Base-by-base conservation (phyloP, 2,797 vertebrate species). In the Microcaecilia unicolor region DNA sequence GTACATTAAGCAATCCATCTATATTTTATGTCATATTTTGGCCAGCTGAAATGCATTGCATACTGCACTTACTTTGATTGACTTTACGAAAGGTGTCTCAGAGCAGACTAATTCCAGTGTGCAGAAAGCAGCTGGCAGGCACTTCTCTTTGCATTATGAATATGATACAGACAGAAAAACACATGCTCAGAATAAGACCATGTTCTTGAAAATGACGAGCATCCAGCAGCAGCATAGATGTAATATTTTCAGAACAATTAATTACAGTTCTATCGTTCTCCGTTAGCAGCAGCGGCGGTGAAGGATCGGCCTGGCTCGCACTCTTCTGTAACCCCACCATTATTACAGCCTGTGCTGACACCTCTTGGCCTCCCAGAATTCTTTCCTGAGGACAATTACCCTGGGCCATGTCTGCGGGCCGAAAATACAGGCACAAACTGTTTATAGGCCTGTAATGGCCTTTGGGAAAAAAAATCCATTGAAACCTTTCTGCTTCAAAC, bases 1-100 rank as follows among this genome's bases (percentile, higher is more conserved):
- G 35, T 43, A 6, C 24, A 31, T 62, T 62, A 61, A 69, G 41
- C 22, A 44, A 47, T 44, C 51, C 53, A 24, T 43, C 39, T 51
- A 8, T 32, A 36, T 43, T 55, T 36, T 28, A 41, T 60, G 71
- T 48, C 49, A 30, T 32, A 32, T 41, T 58, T 42, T 35, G 27
- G 8, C 25, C 36, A 48, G 28, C 48, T 56, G 37, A 25, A 58
- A 49, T 34, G 34, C 2, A 1, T 61, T 41, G 22, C 0, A 0
- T 31, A 40, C 27, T 15, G 3, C 6, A 13, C 26, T 52, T 37
- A 35, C n/a, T 45, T 38, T 57, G 18, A 32, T 49, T 28, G 46
- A 51, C 22, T 61, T 53, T 47, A 34, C 49, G 32, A 22, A 45
- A 40, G 28, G 10, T 44, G 6, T 29, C 11, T 14, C n/a, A 26